phyloP scores from a whole-genome alignment of 1,140 invertebrate genomes.

The Panagrolaimus sp. region DNA sequence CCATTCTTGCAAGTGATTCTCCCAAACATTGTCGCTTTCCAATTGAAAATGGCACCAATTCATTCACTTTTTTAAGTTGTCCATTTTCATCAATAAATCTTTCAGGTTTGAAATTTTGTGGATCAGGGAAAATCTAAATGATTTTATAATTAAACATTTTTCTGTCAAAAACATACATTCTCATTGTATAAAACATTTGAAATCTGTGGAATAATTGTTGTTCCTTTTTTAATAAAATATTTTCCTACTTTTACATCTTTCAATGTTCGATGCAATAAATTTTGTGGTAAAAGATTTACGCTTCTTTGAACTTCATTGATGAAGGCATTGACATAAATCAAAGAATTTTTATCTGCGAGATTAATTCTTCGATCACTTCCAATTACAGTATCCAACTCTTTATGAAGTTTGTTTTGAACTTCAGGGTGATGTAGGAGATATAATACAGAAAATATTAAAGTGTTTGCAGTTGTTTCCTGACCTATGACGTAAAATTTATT shows the following conservation, averaged over 20 bases:
- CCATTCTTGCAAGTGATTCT: constrained; percentile 25
- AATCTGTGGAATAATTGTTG: too few species aligned
- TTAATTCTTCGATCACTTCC: constrained; percentile 25
- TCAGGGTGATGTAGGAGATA: constrained; percentile 26
- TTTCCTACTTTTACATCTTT: not conserved
- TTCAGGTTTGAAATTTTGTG: constrained; percentile 11
- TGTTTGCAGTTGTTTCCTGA: constrained; percentile 24
- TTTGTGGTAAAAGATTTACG: constrained; percentile 13
- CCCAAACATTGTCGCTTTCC: constrained; percentile 24
- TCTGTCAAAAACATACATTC: too few species aligned
- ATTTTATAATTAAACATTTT: too few species aligned
- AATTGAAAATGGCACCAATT: constrained; percentile 20
- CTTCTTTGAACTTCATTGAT: constrained; percentile 13
- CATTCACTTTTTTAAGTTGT: constrained; percentile 8
- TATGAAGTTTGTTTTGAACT: constrained; percentile 22
- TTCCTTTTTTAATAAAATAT: too few species aligned
- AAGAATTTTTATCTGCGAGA: constrained; percentile 2
- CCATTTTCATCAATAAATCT: constrained; percentile 15
- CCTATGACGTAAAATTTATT: not conserved
- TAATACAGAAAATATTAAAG: constrained; percentile 20
- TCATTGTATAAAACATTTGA: too few species aligned
- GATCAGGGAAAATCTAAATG: not conserved
- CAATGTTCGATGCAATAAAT: constrained; percentile 9
- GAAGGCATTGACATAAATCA: constrained; percentile 25
- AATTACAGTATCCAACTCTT: constrained; percentile 26